These are phyloP conservation scores for Oreochromis niloticus DNA, from an alignment of 2,113 vertebrate genomes.

Conservation along the genomic window DNA sequence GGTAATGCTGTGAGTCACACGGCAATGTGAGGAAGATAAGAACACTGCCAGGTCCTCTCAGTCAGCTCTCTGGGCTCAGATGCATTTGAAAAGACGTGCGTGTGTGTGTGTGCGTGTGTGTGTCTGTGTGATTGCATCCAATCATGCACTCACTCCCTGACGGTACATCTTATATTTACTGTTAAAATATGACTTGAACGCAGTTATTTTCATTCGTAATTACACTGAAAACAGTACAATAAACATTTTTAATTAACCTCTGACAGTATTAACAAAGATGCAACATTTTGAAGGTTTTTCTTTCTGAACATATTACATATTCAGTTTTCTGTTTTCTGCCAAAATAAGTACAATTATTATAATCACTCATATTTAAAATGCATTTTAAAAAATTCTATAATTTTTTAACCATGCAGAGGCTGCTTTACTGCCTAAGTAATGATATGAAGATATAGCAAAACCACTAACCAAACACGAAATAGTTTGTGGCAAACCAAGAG, in stretches of 20 bases:
- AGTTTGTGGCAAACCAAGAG: background rate
- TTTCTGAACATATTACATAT: background rate
- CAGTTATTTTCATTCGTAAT: background rate
- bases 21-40: conserved; percentile 53
- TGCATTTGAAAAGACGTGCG: conserved; percentile 9
- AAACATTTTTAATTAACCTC: background rate
- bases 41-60: conserved; percentile 36
- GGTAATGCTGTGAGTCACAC: conserved; percentile 53
- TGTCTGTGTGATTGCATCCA: background rate
- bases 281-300: background rate
- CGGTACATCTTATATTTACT: background rate
- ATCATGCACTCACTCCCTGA: background rate
- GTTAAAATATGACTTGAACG: background rate
- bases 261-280: background rate
- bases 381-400: background rate
- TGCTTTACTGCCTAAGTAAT: background rate
- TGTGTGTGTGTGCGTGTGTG: background rate
- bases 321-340: background rate
- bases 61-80: conserved; percentile 27
- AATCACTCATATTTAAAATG: background rate
- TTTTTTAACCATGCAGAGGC: background rate
- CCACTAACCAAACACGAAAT: background rate
- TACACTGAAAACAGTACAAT: background rate
- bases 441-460: background rate
- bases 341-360: background rate